Percentiles rank a stretch among this genome's conserved stretches.
phyloP scores from a whole-genome alignment of 2,888 invertebrate species.

The Latrodectus hesperus region DNA sequence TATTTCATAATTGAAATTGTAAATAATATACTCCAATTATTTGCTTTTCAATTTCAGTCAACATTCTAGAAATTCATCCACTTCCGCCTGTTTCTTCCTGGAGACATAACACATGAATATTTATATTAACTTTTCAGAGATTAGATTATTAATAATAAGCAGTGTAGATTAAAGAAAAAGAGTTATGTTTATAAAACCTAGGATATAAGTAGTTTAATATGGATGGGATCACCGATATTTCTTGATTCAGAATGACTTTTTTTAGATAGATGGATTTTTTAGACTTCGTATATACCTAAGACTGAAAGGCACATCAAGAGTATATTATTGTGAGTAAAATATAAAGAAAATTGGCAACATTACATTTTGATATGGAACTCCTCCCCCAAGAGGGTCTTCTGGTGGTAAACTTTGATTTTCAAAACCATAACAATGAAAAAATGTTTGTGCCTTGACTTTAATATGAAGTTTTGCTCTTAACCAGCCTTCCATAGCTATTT shows the following conservation, averaged over 20 bases:
- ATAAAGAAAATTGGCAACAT: background rate
- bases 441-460: conserved; percentile 84
- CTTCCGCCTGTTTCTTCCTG: too few species aligned
- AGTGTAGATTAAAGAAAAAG: too few species aligned
- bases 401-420: conserved; percentile 76
- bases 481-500: conserved; percentile 91
- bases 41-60: background rate
- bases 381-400: conserved; percentile 69
- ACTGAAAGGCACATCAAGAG: too few species aligned
- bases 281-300: too few species aligned
- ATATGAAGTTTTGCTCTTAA: conserved; percentile 81
- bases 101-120: too few species aligned
- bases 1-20: background rate
- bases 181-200: too few species aligned
- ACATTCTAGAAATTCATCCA: background rate
- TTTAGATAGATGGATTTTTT: too few species aligned
- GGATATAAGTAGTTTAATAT: too few species aligned
- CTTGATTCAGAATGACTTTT: too few species aligned
- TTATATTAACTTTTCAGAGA: too few species aligned
- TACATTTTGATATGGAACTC: conserved; percentile 79
- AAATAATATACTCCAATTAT: background rate
- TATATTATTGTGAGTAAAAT: background rate
- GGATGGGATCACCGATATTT: too few species aligned
- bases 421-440: conserved; percentile 91
- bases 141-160: too few species aligned